phyloP scores from a whole-genome alignment of 2,113 vertebrate genomes.

The Mormoops blainvillei region DNA sequence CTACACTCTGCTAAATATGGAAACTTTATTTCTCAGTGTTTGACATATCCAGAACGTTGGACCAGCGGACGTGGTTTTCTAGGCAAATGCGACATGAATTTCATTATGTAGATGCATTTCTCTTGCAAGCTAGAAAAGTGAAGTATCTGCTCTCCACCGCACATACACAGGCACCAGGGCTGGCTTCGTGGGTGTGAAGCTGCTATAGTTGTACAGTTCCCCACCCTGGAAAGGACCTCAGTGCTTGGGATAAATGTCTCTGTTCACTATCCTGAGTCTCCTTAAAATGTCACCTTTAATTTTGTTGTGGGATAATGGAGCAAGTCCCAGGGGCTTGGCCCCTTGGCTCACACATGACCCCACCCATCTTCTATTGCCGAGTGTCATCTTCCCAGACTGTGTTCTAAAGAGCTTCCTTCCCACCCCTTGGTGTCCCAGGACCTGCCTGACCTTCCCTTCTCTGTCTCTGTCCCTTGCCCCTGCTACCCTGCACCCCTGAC shows the following conservation, averaged over 20 bases:
- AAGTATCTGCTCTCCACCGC: background rate
- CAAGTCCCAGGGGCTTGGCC: fast-evolving
- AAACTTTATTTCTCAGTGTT: background rate
- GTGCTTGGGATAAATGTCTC: background rate
- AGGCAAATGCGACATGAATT: background rate
- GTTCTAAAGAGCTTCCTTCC: background rate
- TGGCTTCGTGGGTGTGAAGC: background rate
- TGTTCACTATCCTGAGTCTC: background rate
- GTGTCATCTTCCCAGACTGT: background rate
- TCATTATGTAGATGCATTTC: background rate
- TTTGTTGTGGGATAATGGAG: background rate
- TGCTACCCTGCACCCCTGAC: background rate
- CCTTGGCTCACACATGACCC: fast-evolving
- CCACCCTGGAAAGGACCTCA: background rate
- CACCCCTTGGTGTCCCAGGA: fast-evolving
- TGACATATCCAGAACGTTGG: background rate
- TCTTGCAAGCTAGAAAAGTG: background rate
- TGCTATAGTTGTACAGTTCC: background rate
- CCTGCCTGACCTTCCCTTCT: background rate
- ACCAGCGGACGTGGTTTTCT: background rate
- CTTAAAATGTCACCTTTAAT: background rate
- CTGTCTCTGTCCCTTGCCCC: fast-evolving
- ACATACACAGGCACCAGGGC: background rate
- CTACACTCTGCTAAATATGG: background rate
- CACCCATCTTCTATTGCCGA: background rate